These are phyloP conservation scores for Panulirus ornatus DNA, from an alignment of 1,140 invertebrate genomes.

Conservation along the genomic window DNA sequence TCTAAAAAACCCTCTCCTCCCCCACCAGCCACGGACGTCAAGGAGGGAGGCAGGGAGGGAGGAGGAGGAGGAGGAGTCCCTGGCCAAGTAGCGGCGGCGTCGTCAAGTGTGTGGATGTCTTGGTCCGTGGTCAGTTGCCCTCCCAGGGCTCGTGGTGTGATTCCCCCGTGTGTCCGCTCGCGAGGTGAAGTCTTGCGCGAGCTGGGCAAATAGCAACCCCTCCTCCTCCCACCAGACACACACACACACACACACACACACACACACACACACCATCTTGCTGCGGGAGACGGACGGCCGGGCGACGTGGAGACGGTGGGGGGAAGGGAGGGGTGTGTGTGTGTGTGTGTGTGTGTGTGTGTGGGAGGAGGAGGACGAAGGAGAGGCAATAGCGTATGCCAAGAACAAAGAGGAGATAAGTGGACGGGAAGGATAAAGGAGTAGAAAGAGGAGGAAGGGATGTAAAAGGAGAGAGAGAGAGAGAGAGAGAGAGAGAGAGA, in stretches of 20 bases:
- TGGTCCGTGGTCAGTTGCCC: not conserved
- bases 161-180: no score
- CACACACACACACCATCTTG: no score
- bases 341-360: not conserved
- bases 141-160: no score
- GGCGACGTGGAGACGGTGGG: not conserved
- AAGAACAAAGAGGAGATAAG: not conserved
- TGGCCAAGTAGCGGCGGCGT: not conserved
- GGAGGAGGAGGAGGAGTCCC: not conserved
- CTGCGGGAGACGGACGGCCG: not conserved
- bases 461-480: not conserved
- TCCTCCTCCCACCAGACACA: no score
- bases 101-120: not conserved
- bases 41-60: not conserved
- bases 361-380: not conserved
- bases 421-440: not conserved
- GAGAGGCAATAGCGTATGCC: not conserved
- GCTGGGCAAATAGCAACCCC: no score
- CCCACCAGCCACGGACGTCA: no score
- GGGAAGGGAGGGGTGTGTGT: not conserved
- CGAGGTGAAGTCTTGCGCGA: no score
- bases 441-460: not conserved
- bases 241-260: no score
- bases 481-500: not conserved
- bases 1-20: no score